Percentiles rank a stretch among this genome's conserved stretches.
Evolutionary conservation across 2,888 invertebrate genomes (phyloP).

Genomic region (Tridacna gigas): DNA sequence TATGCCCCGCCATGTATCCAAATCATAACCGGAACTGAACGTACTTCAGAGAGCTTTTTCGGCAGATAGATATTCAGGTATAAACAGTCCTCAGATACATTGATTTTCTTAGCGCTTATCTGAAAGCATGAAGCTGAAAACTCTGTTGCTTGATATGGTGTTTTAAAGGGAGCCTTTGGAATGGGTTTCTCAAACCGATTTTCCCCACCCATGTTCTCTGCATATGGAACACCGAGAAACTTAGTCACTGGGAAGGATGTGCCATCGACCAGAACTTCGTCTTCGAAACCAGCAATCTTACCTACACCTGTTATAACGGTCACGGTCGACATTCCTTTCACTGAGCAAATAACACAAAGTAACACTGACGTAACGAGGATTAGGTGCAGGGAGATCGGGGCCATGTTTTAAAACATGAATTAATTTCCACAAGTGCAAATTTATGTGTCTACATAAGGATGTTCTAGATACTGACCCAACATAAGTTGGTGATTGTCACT

Average conservation of each 20-base stretch:
- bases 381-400: too few species aligned
- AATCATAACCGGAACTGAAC: conserved; percentile 51
- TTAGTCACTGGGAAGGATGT: conserved; percentile 16
- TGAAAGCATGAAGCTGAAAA: conserved; percentile 40
- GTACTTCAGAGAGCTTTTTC: background rate
- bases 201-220: conserved; percentile 44
- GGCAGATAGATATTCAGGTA: conserved; percentile 54
- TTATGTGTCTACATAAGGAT: too few species aligned
- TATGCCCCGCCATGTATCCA: conserved; percentile 58
- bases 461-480: too few species aligned
- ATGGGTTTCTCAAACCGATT: conserved; percentile 48
- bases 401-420: too few species aligned
- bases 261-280: conserved; percentile 25
- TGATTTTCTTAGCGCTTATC: background rate
- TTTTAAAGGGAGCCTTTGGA: conserved; percentile 45
- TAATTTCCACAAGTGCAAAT: too few species aligned
- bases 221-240: conserved; percentile 56
- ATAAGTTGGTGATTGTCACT: too few species aligned
- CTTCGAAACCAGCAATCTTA: conserved; percentile 34
- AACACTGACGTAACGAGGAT: too few species aligned
- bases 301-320: conserved; percentile 44
- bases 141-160: conserved; percentile 11
- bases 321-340: background rate
- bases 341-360: too few species aligned
- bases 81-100: conserved; percentile 48